These are phyloP conservation scores for Neoarius graeffei DNA, from an alignment of 2,113 vertebrate species.

Conservation along the genomic window DNA sequence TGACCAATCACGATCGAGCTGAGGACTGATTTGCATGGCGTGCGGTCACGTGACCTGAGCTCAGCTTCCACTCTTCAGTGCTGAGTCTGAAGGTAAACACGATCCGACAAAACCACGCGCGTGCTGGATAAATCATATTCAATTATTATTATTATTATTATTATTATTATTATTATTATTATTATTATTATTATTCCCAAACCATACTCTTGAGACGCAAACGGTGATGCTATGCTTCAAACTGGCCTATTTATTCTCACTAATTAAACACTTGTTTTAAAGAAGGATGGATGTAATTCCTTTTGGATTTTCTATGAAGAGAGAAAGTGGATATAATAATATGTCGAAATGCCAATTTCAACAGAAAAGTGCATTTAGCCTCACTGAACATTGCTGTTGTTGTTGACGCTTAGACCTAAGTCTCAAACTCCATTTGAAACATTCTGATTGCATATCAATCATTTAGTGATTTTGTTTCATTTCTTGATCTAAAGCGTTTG, in stretches of 20 bases:
- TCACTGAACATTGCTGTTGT: background rate
- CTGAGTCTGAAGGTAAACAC: conserved; percentile 56
- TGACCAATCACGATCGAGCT: conserved; percentile 83
- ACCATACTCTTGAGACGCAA: background rate
- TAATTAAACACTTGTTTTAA: background rate
- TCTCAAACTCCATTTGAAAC: background rate
- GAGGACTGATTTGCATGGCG: conserved; percentile 85
- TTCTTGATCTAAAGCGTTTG: background rate
- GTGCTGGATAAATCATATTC: conserved; percentile 11
- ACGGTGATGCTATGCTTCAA: background rate
- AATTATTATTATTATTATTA: background rate
- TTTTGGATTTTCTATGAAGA: background rate
- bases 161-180: too few relatives aligned
- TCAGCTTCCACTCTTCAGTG: conserved; percentile 30
- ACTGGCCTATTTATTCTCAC: background rate
- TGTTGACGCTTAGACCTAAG: background rate
- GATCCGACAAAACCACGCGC: conserved; percentile 32
- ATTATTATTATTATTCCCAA: background rate
- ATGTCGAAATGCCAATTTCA: background rate
- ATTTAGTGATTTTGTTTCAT: background rate
- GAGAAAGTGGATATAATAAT: background rate
- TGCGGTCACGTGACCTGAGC: conserved; percentile 80
- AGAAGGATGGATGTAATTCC: background rate
- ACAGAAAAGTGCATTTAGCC: background rate
- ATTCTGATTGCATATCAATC: background rate